phyloP scores from a whole-genome alignment of 2,113 vertebrate genomes.

The Otis tarda region DNA sequence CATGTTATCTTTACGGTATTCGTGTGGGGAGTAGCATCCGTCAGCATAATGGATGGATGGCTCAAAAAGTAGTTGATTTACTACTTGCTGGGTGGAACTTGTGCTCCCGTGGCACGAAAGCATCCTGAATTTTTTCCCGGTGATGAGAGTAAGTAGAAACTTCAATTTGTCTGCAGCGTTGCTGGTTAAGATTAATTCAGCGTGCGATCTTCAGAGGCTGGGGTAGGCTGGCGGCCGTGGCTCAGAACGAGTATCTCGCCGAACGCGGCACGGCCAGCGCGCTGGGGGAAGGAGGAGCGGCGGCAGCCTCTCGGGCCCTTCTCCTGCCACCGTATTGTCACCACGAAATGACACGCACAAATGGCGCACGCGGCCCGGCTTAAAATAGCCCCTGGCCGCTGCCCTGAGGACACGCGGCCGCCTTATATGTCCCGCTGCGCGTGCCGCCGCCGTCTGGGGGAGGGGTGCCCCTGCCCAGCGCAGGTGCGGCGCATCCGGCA shows the following conservation, averaged over 20 bases:
- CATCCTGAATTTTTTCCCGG: neutral
- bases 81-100: neutral
- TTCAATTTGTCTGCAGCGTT: neutral
- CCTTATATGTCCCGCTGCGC: constrained; percentile 83
- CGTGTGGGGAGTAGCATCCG: neutral
- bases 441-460: neutral
- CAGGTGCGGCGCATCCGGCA: neutral
- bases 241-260: neutral
- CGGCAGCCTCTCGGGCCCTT: neutral
- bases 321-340: constrained; percentile 57
- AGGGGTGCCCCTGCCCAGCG: neutral
- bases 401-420: constrained; percentile 55
- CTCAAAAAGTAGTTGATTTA: neutral
- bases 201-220: neutral
- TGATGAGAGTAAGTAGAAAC: neutral
- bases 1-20: rapidly evolving
- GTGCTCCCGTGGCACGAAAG: neutral
- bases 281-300: neutral
- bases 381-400: constrained; percentile 85
- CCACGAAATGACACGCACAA: constrained; percentile 84
- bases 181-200: neutral
- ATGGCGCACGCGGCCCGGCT: constrained; percentile 80
- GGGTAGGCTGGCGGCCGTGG: too few species aligned
- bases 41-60: neutral
- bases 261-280: neutral